phyloP scores from a whole-genome alignment of 2,113 vertebrate species.

The Serinus canaria region DNA sequence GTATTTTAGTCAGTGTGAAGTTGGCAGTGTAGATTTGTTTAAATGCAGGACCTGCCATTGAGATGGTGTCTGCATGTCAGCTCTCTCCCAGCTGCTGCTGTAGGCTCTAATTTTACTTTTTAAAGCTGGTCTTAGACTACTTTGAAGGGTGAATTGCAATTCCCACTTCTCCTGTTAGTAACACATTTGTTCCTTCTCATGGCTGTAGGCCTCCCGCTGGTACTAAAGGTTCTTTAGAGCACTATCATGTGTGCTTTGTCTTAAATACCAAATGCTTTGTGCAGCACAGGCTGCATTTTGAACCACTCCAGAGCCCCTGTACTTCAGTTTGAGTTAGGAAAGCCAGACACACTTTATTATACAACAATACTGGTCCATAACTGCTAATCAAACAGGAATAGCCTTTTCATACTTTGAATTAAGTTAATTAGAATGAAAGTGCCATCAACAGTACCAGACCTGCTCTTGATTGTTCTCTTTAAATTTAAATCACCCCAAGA shows the following conservation, averaged over 20 bases:
- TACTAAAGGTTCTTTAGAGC: neutral
- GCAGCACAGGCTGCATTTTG: slow-evolving; percentile 11
- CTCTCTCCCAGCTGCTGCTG: neutral
- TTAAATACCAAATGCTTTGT: neutral
- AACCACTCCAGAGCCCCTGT: neutral
- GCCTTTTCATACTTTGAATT: slow-evolving; percentile 12
- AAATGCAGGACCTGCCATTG: neutral
- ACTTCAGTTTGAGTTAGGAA: neutral
- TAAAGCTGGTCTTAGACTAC: neutral
- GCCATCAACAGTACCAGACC: slow-evolving; percentile 8
- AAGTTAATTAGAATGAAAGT: slow-evolving; percentile 53
- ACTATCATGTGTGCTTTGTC: neutral
- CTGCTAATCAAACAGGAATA: neutral
- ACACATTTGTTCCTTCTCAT: neutral
- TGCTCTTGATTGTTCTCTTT: slow-evolving; percentile 50
- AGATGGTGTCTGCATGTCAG: neutral
- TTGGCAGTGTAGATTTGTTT: neutral
- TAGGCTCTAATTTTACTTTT: neutral
- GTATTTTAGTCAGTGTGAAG: neutral
- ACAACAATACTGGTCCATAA: neutral
- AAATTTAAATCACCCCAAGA: slow-evolving; percentile 35
- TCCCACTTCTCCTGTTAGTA: neutral
- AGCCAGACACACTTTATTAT: neutral
- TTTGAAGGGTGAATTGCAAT: neutral
- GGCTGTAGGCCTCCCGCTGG: neutral